phyloP scores from a whole-genome alignment of 2,797 vertebrate species.

The Argyrosomus regius region DNA sequence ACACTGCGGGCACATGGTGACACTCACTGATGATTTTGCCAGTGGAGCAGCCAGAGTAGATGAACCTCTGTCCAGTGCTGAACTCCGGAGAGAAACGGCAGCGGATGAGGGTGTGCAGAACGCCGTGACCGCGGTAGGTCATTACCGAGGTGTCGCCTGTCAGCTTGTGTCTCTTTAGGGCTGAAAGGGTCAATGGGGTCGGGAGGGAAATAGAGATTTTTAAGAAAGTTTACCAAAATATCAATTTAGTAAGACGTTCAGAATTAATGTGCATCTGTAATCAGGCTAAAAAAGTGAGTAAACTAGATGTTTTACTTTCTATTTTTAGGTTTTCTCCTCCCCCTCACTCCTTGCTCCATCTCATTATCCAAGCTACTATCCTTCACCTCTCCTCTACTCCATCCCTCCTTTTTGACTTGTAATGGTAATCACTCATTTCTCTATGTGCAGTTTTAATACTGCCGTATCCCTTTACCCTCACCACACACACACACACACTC shows the following conservation, averaged over 20 bases:
- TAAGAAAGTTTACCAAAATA: neutral
- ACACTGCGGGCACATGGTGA: neutral
- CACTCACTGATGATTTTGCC: constrained; percentile 92
- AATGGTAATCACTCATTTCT: constrained; percentile 31
- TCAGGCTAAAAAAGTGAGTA: neutral
- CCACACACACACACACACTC: neutral
- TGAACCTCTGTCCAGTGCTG: constrained; percentile 92
- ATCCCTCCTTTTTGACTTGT: constrained; percentile 22
- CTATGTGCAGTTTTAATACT: constrained; percentile 9
- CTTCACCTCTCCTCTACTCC: constrained; percentile 32
- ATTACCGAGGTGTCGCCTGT: constrained; percentile 94
- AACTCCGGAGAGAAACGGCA: constrained; percentile 92
- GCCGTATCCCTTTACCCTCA: neutral
- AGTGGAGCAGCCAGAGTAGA: constrained; percentile 94
- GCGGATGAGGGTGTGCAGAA: constrained; percentile 93
- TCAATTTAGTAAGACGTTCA: neutral
- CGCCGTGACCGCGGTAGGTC: constrained; percentile 94
- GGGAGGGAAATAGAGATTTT: neutral
- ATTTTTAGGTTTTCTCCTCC: neutral
- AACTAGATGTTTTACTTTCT: neutral
- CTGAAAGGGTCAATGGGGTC: constrained; percentile 66
- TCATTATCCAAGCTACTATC: constrained; percentile 19
- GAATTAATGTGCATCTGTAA: neutral
- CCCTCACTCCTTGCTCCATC: neutral
- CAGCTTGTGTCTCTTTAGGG: constrained; percentile 90